Evolutionary conservation across 2,888 invertebrate species (phyloP).

Genomic region (Pristionchus maxplancki): DNA sequence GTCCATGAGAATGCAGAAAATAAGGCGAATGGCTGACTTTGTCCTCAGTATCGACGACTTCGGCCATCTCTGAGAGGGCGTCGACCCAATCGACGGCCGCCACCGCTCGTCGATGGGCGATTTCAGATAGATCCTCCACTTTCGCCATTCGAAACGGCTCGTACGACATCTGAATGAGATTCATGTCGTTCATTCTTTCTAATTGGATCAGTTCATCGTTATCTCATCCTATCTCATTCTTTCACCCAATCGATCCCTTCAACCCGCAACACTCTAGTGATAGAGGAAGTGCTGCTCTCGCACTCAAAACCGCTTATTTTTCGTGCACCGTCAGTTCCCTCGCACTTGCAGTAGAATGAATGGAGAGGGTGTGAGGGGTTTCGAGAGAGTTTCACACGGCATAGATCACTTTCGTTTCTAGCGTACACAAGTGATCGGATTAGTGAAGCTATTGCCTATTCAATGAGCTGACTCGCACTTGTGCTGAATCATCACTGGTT

Average conservation of each 20-base stretch:
- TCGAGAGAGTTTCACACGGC: background rate
- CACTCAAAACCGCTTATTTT: slow-evolving; percentile 30
- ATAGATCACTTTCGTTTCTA: background rate
- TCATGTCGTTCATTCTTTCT: no score
- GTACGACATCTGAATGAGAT: slow-evolving; percentile 70
- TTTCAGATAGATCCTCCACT: slow-evolving; percentile 73
- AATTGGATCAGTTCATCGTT: no score
- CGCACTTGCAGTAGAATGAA: background rate
- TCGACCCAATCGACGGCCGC: slow-evolving; percentile 77
- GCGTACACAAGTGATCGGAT: background rate
- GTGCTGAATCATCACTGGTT: background rate
- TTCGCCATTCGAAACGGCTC: slow-evolving; percentile 73
- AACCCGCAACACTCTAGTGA: background rate
- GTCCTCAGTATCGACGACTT: slow-evolving; percentile 74
- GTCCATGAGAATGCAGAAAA: background rate
- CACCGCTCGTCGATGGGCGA: slow-evolving; percentile 75
- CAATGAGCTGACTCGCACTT: slow-evolving; percentile 2
- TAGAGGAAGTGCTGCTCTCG: background rate
- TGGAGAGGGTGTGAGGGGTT: background rate
- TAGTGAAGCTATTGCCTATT: background rate
- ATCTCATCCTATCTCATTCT: no score
- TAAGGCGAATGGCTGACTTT: slow-evolving; percentile 56
- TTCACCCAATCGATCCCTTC: background rate
- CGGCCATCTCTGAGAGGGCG: slow-evolving; percentile 72
- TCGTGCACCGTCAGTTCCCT: background rate